phyloP scores from a whole-genome alignment of 2,888 invertebrate species.

The Drosophila subquinaria region DNA sequence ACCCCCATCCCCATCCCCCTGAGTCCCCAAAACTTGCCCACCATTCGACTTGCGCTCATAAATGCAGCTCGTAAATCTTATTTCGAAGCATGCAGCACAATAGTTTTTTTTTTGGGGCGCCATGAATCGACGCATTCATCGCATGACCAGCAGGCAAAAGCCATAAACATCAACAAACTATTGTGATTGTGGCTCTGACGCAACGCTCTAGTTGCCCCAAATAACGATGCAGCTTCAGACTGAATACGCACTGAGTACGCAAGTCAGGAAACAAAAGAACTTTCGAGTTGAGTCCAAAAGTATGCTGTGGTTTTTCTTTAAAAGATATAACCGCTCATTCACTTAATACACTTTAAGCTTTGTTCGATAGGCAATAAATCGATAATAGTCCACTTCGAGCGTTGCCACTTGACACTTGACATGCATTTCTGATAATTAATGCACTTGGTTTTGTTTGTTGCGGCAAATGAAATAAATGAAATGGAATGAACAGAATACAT shows the following conservation, averaged over 20 bases:
- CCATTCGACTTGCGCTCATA: slow-evolving; percentile 57
- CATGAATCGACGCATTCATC: slow-evolving; percentile 47
- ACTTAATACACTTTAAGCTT: not conserved
- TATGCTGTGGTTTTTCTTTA: not conserved
- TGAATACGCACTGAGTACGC: not conserved
- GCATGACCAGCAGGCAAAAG: slow-evolving; percentile 49
- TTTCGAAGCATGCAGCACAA: slow-evolving; percentile 50
- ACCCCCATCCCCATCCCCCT: slow-evolving; percentile 6
- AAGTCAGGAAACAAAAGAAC: not conserved
- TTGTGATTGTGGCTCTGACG: slow-evolving; percentile 58
- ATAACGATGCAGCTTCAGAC: slow-evolving; percentile 25
- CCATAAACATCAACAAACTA: slow-evolving; percentile 63
- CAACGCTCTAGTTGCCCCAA: slow-evolving; percentile 31
- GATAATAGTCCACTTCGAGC: not conserved
- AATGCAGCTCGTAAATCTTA: slow-evolving; percentile 75
- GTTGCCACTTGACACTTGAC: not conserved
- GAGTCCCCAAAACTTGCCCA: slow-evolving; percentile 1
- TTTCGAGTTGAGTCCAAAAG: not conserved
- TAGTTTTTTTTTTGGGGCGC: slow-evolving; percentile 34
- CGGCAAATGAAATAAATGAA: not conserved
- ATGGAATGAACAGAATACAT: slow-evolving; percentile 3
- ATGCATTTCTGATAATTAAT: slow-evolving; percentile 4
- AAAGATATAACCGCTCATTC: not conserved
- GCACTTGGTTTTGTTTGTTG: not conserved
- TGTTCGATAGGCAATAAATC: slow-evolving; percentile 1